Evolutionary conservation across 2,797 vertebrate species (phyloP).

Genomic region (Schizopygopsis pylzovi): DNA sequence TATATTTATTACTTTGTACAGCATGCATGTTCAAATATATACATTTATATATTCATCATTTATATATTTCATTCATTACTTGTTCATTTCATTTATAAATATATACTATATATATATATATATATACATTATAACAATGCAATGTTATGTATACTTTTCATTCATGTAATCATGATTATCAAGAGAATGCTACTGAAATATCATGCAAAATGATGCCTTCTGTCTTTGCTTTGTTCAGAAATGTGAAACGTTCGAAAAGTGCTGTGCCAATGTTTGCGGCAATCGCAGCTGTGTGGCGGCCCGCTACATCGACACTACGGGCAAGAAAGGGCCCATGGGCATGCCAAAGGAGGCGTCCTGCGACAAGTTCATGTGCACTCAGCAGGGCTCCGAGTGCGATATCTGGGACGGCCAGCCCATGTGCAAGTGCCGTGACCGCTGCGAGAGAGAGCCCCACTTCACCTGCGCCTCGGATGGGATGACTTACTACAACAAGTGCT

Average conservation of each 20-base stretch:
- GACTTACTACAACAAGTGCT: slow-evolving; percentile 99
- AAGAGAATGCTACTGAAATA: neutral
- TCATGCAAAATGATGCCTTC: neutral
- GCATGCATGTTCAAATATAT: neutral
- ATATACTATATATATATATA: neutral
- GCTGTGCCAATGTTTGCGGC: slow-evolving; percentile 96
- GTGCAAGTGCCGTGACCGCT: slow-evolving; percentile 96
- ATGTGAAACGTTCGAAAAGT: slow-evolving; percentile 96
- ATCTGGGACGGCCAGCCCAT: slow-evolving; percentile 97
- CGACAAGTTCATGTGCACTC: slow-evolving; percentile 93
- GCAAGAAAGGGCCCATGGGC: slow-evolving; percentile 87
- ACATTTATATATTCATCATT: neutral
- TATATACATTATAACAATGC: neutral
- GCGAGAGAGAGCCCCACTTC: slow-evolving; percentile 96
- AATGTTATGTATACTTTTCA: neutral
- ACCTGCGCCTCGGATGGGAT: slow-evolving; percentile 97
- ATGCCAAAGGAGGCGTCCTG: slow-evolving; percentile 94
- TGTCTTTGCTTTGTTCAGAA: slow-evolving; percentile 76
- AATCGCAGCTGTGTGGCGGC: slow-evolving; percentile 95
- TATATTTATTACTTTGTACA: too few relatives aligned
- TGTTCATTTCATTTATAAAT: neutral
- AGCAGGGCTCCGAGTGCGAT: slow-evolving; percentile 96
- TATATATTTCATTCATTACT: neutral
- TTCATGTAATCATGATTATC: neutral
- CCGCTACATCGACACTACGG: slow-evolving; percentile 90